Evolutionary conservation across 2,797 vertebrate genomes (phyloP).

Genomic region (Tauraco hartlaubi): DNA sequence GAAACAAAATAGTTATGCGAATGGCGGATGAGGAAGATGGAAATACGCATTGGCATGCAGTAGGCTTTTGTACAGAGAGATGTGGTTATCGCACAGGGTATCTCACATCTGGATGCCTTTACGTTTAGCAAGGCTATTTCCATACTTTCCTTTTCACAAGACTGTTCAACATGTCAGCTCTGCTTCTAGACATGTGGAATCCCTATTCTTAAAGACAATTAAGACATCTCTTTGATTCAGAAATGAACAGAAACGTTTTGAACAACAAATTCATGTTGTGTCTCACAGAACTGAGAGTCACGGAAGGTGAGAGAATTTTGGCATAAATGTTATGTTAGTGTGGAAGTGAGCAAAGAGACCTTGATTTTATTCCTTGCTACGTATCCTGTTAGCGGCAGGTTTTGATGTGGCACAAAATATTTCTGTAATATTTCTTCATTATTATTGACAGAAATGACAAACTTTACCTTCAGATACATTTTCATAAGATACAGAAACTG

Average conservation of each 20-base stretch:
- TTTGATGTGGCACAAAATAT: not conserved
- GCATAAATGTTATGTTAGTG: not conserved
- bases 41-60: not conserved
- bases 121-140: not conserved
- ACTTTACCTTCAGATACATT: not conserved
- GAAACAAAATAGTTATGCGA: not conserved
- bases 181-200: not conserved
- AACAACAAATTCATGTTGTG: not conserved
- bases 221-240: not conserved
- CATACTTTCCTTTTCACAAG: not conserved
- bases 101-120: not conserved
- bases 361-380: not conserved
- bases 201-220: not conserved
- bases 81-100: too few species aligned
- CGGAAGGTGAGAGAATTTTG: not conserved
- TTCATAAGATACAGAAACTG: not conserved
- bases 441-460: not conserved
- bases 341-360: not conserved
- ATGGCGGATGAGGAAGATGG: not conserved
- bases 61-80: not conserved
- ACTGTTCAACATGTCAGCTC: not conserved
- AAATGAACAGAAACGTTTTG: not conserved
- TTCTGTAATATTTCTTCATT: not conserved
- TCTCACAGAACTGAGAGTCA: not conserved
- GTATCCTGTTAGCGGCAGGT: not conserved